Percentiles rank a stretch among this genome's conserved stretches.
Evolutionary conservation across 1,140 invertebrate genomes (phyloP).

Genomic region (Drosophila rufa): DNA sequence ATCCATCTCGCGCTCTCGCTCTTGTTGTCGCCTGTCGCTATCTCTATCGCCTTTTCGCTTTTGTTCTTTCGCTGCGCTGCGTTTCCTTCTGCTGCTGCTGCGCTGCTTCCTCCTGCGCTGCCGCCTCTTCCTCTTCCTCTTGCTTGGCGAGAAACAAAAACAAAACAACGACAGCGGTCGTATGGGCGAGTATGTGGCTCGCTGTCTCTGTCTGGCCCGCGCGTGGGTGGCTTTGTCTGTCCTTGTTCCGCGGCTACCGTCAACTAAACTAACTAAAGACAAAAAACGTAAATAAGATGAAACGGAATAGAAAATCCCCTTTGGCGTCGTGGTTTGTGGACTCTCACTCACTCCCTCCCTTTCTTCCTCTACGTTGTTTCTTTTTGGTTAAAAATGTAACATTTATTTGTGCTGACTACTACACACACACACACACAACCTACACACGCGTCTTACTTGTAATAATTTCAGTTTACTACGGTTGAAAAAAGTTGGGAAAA

Average conservation of each 20-base stretch:
- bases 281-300: conserved; percentile 5
- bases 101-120: conserved; percentile 5
- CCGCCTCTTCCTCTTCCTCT: neutral
- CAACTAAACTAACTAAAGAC: conserved; percentile 20
- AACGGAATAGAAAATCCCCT: conserved; percentile 4
- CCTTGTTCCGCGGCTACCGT: conserved; percentile 24
- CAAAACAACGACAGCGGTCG: conserved; percentile 9
- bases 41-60: neutral
- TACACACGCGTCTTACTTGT: conserved; percentile 7
- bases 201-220: conserved; percentile 9
- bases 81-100: conserved; percentile 3
- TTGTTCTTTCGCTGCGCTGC: neutral
- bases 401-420: neutral
- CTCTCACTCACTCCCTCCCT: conserved; percentile 4
- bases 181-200: conserved; percentile 3
- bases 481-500: neutral
- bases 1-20: conserved; percentile 61
- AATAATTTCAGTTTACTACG: conserved; percentile 34
- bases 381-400: conserved; percentile 5
- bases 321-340: neutral
- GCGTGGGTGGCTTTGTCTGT: conserved; percentile 30
- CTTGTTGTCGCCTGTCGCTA: conserved; percentile 11
- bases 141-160: conserved; percentile 2
- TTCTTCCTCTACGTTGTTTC: neutral
- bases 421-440: neutral